Base-by-base conservation (phyloP, 2,113 vertebrate genomes). In the Pitta sordida region DNA sequence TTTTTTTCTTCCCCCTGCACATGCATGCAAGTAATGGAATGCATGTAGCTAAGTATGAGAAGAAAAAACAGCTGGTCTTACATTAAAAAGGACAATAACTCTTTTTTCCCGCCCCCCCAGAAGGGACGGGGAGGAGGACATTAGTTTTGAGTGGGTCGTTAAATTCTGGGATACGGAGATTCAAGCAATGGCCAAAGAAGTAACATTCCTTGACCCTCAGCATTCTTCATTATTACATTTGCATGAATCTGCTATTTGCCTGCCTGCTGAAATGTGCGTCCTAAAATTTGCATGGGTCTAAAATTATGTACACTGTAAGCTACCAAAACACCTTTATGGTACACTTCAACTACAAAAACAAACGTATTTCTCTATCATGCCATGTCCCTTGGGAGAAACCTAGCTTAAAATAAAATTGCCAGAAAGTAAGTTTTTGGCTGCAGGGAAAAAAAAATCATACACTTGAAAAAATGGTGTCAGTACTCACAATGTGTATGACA, bases 1-100 rank as follows among this genome's bases (percentile, higher is more conserved):
- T 0, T 36, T 21, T 24, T 27, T 11, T 26, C 11, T 1, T 21
- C 2, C 3, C 13, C 27, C 13, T 37, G 7, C 17, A 46, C 18
- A 75, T 18, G 26, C 10, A 19, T 17, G 4, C 55, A 77, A 70
- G 39, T 20, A 86, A 12, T 27, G 23, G 46, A 70, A 67, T 60
- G 27, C 15, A 51, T 14, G 27, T 59, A 68, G 14, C 24, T 62
- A 53, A 69, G 29, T 2, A 56, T 15, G 23, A 71, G 59, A 9
- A 23, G 21, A 48, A 56, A 68, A 85, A 46, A 4, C 30, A 76
- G 32, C 34, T 75, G 27, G 15, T 29, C 9, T 86, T 51, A 30
- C 26, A 63, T 64, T 46, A 62, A 69, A 79, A 79, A 65, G 30
- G 37, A 36, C 29, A 71, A 26, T 23, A 79, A 79, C 3, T 23